Base-by-base conservation (phyloP, 2,113 vertebrate species). In the Pelvicachromis taeniatus region DNA sequence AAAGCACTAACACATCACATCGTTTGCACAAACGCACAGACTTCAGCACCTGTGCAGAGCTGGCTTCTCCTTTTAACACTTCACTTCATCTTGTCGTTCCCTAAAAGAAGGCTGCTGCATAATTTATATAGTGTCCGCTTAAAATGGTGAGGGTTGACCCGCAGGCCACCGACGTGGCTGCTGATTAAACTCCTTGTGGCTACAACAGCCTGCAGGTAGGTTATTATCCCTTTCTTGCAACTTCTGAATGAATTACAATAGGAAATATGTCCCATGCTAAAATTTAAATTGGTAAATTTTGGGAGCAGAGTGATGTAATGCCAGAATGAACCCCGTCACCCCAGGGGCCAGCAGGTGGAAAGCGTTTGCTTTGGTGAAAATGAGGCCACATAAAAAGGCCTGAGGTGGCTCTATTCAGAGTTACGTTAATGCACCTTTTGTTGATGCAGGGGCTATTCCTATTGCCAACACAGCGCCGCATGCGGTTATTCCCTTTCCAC, bases 341-440 rank as follows among this genome's bases (percentile, higher is more conserved):
- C 40, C 56, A 1, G 58, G 70, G 55, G 75, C 89, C 68, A 52
- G 86, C 90, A 89, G 89, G 92, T 92, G 93, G 89, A 93, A 90
- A 84, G 85, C 16, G 80, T 87, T 48, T 90, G 89, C 91, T 92
- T 88, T 88, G 50, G 87, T 87, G 77, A 40, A 92, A 88, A 91
- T 85, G 83, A 88, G 91, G 89, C 88, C 87, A 88, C 88, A 90
- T 93, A 83, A 92, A 94, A 94, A 92, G 88, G 87, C 88, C 86
- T 40, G 90, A 92, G 90, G 89, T 90, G 68, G 82, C 77, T 91
- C 90, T 79, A 93, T 94, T 94, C 93, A 94, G 85, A 89, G 68
- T 89, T 89, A 82, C 85, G 42, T 94, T 94, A 95, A 95, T 95
- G 94, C 87, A 93, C 87, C 94, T 94, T 94, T 95, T 95, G 95